Conservation (phyloP, 2,797 vertebrate species). For the Sternotherus odoratus region DNA sequence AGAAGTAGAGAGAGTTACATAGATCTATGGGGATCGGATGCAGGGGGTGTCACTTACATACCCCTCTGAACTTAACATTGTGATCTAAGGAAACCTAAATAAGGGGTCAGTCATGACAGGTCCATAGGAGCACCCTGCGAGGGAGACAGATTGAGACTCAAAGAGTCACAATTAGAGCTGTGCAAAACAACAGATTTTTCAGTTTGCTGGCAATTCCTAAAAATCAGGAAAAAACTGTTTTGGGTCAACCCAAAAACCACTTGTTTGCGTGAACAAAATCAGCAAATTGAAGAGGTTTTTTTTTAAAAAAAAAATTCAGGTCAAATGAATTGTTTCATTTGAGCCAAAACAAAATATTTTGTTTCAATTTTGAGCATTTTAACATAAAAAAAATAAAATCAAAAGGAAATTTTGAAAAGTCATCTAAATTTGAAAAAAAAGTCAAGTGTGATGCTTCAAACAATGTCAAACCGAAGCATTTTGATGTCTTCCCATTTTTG, state of each 20-base stretch:
- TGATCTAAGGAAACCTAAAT: not conserved
- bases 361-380: not conserved
- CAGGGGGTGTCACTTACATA: not conserved
- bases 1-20: not conserved
- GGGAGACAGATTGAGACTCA: not conserved
- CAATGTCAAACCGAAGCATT: not conserved
- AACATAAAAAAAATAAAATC: not conserved
- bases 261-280: not conserved
- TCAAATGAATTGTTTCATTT: not conserved
- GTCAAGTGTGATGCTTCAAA: not conserved
- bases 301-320: not conserved
- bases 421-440: not conserved
- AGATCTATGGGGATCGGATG: not conserved
- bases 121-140: not conserved
- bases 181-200: not conserved
- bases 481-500: not conserved
- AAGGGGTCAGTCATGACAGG: not conserved
- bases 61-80: not conserved
- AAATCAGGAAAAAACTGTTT: not conserved
- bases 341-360: not conserved
- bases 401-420: not conserved
- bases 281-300: not conserved
- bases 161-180: not conserved
- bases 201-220: not conserved
- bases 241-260: not conserved